Conservation (phyloP, 2,113 vertebrate species). For the Dissostichus mawsoni region DNA sequence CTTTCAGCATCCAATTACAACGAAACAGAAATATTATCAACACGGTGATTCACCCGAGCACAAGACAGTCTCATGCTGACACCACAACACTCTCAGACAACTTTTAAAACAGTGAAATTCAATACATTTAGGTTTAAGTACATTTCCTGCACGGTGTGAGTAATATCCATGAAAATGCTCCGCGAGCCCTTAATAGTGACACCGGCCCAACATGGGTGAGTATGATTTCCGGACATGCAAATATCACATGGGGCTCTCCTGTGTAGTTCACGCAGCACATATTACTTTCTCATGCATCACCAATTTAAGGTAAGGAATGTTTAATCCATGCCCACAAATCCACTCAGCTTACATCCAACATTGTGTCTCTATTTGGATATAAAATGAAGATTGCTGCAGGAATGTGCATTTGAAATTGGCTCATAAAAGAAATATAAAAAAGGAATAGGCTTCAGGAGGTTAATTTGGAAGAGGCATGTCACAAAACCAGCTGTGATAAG, state of each 20-base stretch:
- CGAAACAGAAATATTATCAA: slow-evolving; percentile 48
- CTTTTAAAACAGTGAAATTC: slow-evolving; percentile 73
- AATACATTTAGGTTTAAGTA: slow-evolving; percentile 71
- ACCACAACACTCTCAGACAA: slow-evolving; percentile 72
- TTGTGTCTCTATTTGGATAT: background rate
- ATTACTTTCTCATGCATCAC: slow-evolving; percentile 62
- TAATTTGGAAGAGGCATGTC: slow-evolving; percentile 14
- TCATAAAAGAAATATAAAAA: slow-evolving; percentile 1
- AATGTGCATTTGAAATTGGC: slow-evolving; percentile 29
- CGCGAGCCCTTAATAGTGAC: slow-evolving; percentile 11
- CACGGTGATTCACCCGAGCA: slow-evolving; percentile 61
- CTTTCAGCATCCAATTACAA: slow-evolving; percentile 30
- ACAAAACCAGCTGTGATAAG: slow-evolving; percentile 59
- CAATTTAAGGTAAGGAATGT: slow-evolving; percentile 28
- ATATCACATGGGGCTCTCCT: slow-evolving; percentile 32
- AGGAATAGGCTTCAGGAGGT: background rate
- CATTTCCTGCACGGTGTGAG: slow-evolving; percentile 32
- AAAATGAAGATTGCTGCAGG: slow-evolving; percentile 12
- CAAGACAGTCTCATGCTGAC: slow-evolving; percentile 79
- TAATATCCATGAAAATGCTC: slow-evolving; percentile 43
- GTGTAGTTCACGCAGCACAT: slow-evolving; percentile 34
- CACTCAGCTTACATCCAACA: slow-evolving; percentile 19
- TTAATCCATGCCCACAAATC: slow-evolving; percentile 26
- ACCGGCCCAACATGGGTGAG: slow-evolving; percentile 13
- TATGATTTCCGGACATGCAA: slow-evolving; percentile 64